Conservation (phyloP, 53 echinoderm and acorn worm species). For the Holothuria scabra region DNA sequence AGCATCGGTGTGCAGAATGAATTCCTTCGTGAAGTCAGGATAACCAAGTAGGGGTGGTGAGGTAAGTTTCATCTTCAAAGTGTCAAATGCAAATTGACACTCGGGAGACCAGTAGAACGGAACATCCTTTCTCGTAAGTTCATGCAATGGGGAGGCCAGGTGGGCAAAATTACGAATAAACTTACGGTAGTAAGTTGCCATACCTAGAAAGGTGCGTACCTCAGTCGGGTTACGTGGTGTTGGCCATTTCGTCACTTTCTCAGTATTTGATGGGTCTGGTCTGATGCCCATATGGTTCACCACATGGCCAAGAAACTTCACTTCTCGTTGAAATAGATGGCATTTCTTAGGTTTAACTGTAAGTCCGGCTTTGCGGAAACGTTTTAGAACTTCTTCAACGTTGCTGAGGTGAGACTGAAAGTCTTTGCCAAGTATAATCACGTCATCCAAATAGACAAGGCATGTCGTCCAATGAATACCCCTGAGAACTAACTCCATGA, state of each 20-base stretch:
- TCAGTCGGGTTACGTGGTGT: neutral
- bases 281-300: neutral
- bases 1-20: constrained; percentile 60
- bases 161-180: neutral
- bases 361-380: neutral
- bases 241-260: neutral
- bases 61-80: constrained; percentile 8
- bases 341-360: neutral
- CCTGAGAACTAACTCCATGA: constrained; percentile 31
- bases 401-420: neutral
- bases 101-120: constrained; percentile 34
- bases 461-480: constrained; percentile 19
- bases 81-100: constrained; percentile 48
- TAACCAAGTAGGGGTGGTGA: constrained; percentile 59
- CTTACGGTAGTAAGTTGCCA: neutral
- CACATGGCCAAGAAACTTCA: constrained; percentile 1
- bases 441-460: constrained; percentile 37
- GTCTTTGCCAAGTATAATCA: constrained; percentile 7
- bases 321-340: constrained; percentile 28
- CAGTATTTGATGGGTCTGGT: neutral
- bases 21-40: constrained; percentile 49
- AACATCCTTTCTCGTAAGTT: no score
- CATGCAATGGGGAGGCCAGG: neutral
- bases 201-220: neutral
- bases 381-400: neutral